Conservation (phyloP, 64 coral and sea anemone genomes). For the Astreopora myriophthalma region DNA sequence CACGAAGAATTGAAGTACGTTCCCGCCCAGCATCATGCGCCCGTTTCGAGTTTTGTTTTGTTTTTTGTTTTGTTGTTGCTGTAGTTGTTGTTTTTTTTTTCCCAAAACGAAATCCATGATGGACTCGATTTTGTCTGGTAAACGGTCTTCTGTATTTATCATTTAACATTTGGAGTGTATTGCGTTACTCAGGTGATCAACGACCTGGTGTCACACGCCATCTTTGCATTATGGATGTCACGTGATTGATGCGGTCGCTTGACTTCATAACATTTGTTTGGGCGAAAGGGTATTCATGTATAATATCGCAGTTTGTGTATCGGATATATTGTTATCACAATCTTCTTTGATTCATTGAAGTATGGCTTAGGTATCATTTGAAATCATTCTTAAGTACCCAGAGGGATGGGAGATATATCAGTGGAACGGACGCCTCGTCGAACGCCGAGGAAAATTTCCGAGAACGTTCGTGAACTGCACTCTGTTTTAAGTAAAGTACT, state of each 20-base stretch:
- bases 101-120: too few species aligned
- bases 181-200: too few species aligned
- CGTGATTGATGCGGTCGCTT: background rate
- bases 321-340: background rate
- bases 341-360: background rate
- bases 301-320: background rate
- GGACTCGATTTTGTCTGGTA: too few species aligned
- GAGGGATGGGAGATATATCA: background rate
- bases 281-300: too few species aligned
- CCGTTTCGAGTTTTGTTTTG: too few species aligned
- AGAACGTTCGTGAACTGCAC: constrained; percentile 83
- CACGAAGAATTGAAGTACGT: too few species aligned
- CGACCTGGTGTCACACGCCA: background rate
- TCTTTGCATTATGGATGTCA: background rate
- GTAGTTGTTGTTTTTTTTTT: too few species aligned
- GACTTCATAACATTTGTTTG: constrained; percentile 29
- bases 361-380: background rate
- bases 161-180: too few species aligned
- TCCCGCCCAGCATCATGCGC: too few species aligned
- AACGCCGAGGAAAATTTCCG: constrained; percentile 72
- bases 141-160: too few species aligned
- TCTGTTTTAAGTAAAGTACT: constrained; percentile 34
- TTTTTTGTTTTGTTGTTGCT: too few species aligned
- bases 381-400: background rate
- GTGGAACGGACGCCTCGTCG: constrained; percentile 21